A percentile compares a stretch with the other conserved stretches of the same genome.
Conservation (phyloP, 2,113 vertebrate species). For the Vidua chalybeata region DNA sequence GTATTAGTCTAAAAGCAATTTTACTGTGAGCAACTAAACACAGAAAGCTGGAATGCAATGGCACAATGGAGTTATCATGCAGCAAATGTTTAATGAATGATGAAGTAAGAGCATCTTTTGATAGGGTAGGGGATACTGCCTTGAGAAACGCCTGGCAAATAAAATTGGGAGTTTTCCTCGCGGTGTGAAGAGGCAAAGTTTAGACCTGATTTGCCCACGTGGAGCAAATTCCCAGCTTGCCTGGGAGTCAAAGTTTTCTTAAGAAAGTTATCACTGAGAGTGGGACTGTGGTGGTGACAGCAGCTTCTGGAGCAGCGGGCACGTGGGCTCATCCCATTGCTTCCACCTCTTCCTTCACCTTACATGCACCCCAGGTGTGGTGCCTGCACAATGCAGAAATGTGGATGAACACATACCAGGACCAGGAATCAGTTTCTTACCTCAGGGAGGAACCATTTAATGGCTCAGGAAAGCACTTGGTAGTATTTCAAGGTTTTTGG, state of each 20-base stretch:
- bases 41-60: neutral
- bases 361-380: fast-evolving
- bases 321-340: neutral
- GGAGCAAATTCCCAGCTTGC: neutral
- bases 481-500: neutral
- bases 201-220: neutral
- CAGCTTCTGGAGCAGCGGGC: fast-evolving
- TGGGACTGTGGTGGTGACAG: neutral
- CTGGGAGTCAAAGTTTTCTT: neutral
- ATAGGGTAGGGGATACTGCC: neutral
- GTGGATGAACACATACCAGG: neutral
- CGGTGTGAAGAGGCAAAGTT: neutral
- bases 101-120: neutral
- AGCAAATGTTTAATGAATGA: neutral
- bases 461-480: fast-evolving
- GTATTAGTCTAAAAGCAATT: neutral
- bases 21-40: neutral
- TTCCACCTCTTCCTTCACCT: neutral
- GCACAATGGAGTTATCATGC: neutral
- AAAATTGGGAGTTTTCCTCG: neutral
- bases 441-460: neutral
- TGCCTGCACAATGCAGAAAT: neutral
- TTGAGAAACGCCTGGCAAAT: neutral
- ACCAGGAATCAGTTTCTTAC: neutral
- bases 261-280: neutral